These are phyloP conservation scores for Drosophila obscura DNA, from an alignment of 1,140 invertebrate genomes.

Conservation along the genomic window DNA sequence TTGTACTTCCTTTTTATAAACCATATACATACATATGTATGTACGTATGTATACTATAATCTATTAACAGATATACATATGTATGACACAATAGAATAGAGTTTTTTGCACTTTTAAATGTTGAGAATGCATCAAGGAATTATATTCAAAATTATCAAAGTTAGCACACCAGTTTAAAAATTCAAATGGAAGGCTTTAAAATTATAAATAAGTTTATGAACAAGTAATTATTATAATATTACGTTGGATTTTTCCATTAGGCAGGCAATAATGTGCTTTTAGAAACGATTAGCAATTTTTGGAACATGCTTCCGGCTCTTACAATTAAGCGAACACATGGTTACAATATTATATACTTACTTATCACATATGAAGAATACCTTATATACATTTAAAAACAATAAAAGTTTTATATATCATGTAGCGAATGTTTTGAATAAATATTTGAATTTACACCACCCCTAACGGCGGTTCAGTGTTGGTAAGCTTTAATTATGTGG, in stretches of 20 bases:
- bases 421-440: conserved; percentile 52
- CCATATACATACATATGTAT: conserved; percentile 54
- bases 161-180: conserved; percentile 57
- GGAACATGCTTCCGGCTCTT: conserved; percentile 48
- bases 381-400: conserved; percentile 44
- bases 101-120: conserved; percentile 59
- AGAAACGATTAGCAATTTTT: conserved; percentile 44
- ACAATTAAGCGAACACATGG: conserved; percentile 45
- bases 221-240: conserved; percentile 46
- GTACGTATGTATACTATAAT: conserved; percentile 30
- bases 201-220: conserved; percentile 60
- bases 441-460: conserved; percentile 33
- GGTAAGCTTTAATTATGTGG: background rate
- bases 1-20: conserved; percentile 73
- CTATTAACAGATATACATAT: conserved; percentile 36
- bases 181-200: conserved; percentile 70
- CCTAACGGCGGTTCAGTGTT: background rate
- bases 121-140: conserved; percentile 39
- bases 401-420: conserved; percentile 57
- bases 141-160: conserved; percentile 38
- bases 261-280: no score
- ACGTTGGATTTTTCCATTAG: conserved; percentile 58
- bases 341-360: conserved; percentile 44
- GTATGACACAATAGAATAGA: conserved; percentile 43
- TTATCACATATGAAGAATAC: conserved; percentile 32